A percentile compares a stretch with the other conserved stretches of the same genome.
Evolutionary conservation across 2,888 invertebrate genomes (phyloP).

Genomic region (Scaeva pyrastri): DNA sequence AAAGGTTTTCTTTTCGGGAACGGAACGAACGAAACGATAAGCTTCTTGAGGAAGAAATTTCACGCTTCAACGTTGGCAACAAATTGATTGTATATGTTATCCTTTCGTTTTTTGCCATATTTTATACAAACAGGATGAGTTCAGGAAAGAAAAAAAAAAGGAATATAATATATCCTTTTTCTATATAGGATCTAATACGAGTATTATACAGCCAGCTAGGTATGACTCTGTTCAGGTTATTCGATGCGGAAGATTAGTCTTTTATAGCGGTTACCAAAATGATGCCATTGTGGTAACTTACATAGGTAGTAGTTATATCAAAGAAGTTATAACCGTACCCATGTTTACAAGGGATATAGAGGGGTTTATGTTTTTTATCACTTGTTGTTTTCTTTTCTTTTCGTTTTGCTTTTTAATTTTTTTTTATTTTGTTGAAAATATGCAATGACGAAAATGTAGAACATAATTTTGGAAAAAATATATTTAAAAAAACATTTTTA

Average conservation of each 20-base stretch:
- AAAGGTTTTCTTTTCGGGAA: conserved; percentile 32
- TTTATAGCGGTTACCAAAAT: conserved; percentile 65
- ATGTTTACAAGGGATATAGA: conserved; percentile 21
- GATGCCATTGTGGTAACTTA: conserved; percentile 45
- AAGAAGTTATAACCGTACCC: conserved; percentile 28
- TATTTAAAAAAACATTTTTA: conserved; percentile 9
- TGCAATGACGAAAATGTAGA: neutral
- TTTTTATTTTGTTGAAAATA: neutral
- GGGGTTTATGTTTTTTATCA: neutral
- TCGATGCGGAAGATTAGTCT: conserved; percentile 70
- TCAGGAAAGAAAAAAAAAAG: neutral
- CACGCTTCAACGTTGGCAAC: conserved; percentile 65
- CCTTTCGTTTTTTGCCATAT: conserved; percentile 26
- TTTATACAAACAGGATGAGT: conserved; percentile 16
- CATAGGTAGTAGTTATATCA: conserved; percentile 6
- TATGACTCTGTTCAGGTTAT: conserved; percentile 48
- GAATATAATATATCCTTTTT: conserved; percentile 12
- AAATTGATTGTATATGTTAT: conserved; percentile 63
- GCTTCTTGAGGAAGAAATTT: conserved; percentile 52
- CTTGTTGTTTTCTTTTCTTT: neutral
- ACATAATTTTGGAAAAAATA: conserved; percentile 8
- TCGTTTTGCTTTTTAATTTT: neutral
- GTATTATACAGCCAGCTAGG: no score
- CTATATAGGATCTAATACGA: neutral
- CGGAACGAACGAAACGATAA: conserved; percentile 1